Conservation (phyloP, 2,888 invertebrate genomes). For the Cataglyphis altisquamis region DNA sequence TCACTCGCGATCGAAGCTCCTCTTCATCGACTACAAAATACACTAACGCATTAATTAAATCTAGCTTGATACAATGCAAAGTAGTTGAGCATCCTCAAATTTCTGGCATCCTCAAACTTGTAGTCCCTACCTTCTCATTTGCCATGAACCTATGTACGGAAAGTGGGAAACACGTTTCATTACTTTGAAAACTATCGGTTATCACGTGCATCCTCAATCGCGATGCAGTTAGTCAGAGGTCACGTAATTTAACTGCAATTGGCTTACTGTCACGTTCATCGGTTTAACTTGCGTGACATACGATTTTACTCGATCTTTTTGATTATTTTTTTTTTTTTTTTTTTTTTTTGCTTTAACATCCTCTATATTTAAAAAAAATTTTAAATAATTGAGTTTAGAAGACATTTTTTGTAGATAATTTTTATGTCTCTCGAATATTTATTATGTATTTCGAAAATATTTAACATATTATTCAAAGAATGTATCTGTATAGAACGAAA, state of each 20-base stretch:
- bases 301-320: conserved; percentile 32
- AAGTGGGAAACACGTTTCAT: conserved; percentile 62
- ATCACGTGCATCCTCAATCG: conserved; percentile 56
- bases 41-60: conserved; percentile 65
- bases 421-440: conserved; percentile 21
- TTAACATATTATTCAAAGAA: neutral
- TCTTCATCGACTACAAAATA: conserved; percentile 14
- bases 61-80: conserved; percentile 27
- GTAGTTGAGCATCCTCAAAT: conserved; percentile 47
- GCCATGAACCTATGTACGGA: neutral
- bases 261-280: neutral
- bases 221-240: conserved; percentile 59
- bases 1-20: conserved; percentile 5
- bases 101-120: conserved; percentile 52
- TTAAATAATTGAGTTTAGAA: neutral
- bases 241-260: conserved; percentile 41
- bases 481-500: neutral
- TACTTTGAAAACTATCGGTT: conserved; percentile 72
- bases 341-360: neutral
- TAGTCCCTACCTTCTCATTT: conserved; percentile 6
- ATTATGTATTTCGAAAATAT: neutral
- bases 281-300: conserved; percentile 29
- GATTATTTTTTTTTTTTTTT: neutral
- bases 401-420: neutral
- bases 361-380: neutral